Conservation (phyloP, 2,888 invertebrate genomes). For the Hypsopygia costalis region DNA sequence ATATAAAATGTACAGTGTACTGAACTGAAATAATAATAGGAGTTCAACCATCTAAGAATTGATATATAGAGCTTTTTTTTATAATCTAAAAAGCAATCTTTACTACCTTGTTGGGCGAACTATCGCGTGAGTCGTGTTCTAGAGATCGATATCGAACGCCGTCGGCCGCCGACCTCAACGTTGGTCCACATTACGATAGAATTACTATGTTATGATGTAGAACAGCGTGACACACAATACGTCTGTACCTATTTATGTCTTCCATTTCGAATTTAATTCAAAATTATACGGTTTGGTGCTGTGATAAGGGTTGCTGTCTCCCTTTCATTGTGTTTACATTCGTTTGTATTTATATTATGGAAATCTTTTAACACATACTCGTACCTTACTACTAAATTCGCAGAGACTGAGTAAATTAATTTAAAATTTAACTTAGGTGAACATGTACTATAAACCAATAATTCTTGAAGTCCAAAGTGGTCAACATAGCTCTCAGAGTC, state of each 20-base stretch:
- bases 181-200: slow-evolving; percentile 7
- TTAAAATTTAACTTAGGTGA: too few relatives aligned
- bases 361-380: too few relatives aligned
- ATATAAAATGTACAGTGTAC: too few relatives aligned
- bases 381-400: too few relatives aligned
- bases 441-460: too few relatives aligned
- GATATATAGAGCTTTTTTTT: not conserved
- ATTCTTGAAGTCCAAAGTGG: too few relatives aligned
- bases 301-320: not conserved
- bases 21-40: too few relatives aligned
- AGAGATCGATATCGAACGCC: slow-evolving; percentile 54
- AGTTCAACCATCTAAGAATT: not conserved
- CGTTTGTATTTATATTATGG: too few relatives aligned
- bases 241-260: not conserved
- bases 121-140: slow-evolving; percentile 24
- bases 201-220: slow-evolving; percentile 1
- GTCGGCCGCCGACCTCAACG: slow-evolving; percentile 48
- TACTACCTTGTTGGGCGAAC: slow-evolving; percentile 2
- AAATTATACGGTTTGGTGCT: not conserved
- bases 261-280: not conserved
- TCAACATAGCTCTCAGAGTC: too few relatives aligned
- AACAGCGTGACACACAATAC: not conserved
- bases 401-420: too few relatives aligned
- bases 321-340: not conserved
- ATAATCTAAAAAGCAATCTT: slow-evolving; percentile 4